Evolutionary conservation across 1,140 invertebrate species (phyloP).

Genomic region (Chironomus striatipennis): DNA sequence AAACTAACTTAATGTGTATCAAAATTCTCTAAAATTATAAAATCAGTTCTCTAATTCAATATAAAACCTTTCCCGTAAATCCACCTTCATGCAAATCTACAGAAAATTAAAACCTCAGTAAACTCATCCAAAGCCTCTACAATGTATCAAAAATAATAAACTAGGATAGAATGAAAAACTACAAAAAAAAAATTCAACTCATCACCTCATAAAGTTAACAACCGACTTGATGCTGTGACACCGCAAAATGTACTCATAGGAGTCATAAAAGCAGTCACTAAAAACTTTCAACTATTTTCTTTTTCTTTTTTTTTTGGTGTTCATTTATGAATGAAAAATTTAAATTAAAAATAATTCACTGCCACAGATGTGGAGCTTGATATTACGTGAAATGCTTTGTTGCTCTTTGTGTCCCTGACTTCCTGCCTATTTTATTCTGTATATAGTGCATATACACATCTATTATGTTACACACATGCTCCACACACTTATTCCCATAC

Average conservation of each 20-base stretch:
- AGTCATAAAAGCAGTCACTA: neutral
- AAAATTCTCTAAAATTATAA: too few relatives aligned
- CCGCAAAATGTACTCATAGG: neutral
- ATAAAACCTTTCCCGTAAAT: too few relatives aligned
- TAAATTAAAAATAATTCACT: conserved; percentile 24
- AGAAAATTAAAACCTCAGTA: too few relatives aligned
- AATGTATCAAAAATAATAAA: neutral
- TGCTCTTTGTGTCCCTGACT: conserved; percentile 1
- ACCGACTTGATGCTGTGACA: neutral
- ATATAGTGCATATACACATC: neutral
- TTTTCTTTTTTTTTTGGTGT: neutral
- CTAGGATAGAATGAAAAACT: neutral
- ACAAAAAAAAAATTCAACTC: neutral
- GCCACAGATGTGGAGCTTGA: neutral
- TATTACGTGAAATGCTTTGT: conserved; percentile 1
- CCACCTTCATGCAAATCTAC: too few relatives aligned
- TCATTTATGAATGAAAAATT: neutral
- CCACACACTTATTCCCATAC: neutral
- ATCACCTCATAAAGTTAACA: conserved; percentile 8
- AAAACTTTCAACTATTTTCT: neutral
- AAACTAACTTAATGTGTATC: too few relatives aligned
- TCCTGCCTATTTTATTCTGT: neutral
- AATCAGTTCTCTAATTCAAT: too few relatives aligned
- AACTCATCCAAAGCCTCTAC: too few relatives aligned
- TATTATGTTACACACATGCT: neutral